Evolutionary conservation across 2,888 invertebrate species (phyloP), one percentile per base, ranked within the genome.

Genomic region (Eugnorisma glareosa): DNA sequence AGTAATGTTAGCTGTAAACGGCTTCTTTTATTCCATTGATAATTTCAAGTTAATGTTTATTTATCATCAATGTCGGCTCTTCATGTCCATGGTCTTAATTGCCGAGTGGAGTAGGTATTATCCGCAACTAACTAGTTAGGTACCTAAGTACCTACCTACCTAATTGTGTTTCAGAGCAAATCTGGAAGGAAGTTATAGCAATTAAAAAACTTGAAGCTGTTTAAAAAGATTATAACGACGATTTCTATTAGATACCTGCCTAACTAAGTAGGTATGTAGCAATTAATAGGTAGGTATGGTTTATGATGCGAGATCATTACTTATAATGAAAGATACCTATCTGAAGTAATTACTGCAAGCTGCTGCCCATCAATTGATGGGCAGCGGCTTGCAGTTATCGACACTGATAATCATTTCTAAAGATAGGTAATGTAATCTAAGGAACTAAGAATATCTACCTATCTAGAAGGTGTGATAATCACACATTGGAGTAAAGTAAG

Each of bases 11-110:
- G 67, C 28, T 40, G 13, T 77, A 54, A 82, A 76, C 63, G 45
- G 15, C 10, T 54, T 24, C n/a, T 63, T 82, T 77, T 57, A 57
- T 48, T 67, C 3, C 40, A 40, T 28, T 68, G 57, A 82, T 82
- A 40, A 45, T 31, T 59, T 31, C 8, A 59, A 43, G 66, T 37
- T 66, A n/a, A 61, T 21, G 45, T 31, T 51, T 35, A 48, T 31
- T 48, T 48, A n/a, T 24, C 37, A 13, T 63, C 8, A 64, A n/a
- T 75, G 40, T 31, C 40, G 7, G 10, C 7, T 81, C 0, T 28
- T 64, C 54, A 61, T 24, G 31, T 51, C 35, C 48, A 51, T 61
- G 21, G 0, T 24, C 40, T 35, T 11, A 61, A 54, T 80, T 61
- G 15, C 3, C 10, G 40, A 51, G 8, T 35, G 8, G 48, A 28